A percentile compares a stretch with the other conserved stretches of the same genome.
Evolutionary conservation across 2,113 vertebrate genomes (phyloP).

Genomic region (Rhinogobius similis): DNA sequence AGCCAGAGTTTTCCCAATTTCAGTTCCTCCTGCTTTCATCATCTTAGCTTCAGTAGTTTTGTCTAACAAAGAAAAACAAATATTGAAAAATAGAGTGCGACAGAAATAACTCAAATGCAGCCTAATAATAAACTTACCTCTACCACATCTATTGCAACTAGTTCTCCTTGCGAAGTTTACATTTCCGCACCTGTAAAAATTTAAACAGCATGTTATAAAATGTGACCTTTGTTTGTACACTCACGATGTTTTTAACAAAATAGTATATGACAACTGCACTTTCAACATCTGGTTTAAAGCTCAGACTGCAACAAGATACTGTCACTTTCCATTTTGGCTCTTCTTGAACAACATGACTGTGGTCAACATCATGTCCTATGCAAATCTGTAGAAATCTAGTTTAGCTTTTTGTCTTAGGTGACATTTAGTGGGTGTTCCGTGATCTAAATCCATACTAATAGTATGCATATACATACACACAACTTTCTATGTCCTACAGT

Average conservation of each 20-base stretch:
- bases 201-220: not conserved
- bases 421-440: not conserved
- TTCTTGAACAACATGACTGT: not conserved
- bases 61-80: constrained; percentile 72
- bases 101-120: not conserved
- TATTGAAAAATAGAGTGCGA: not conserved
- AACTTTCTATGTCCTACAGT: not conserved
- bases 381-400: not conserved
- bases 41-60: constrained; percentile 98
- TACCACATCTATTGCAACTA: constrained; percentile 93
- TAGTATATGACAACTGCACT: not conserved
- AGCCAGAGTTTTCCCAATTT: constrained; percentile 97
- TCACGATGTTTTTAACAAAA: not conserved
- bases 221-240: not conserved
- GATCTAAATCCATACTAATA: not conserved
- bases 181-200: constrained; percentile 88
- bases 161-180: constrained; percentile 97
- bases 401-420: not conserved
- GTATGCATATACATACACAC: not conserved
- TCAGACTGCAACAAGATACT: constrained; percentile 21
- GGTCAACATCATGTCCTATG: not conserved
- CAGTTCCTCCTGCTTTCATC: constrained; percentile 99
- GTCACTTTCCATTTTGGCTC: not conserved
- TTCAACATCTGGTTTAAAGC: constrained; percentile 19
- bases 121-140: constrained; percentile 78